These are phyloP conservation scores for Ceratina japonica DNA, from an alignment of 1,140 invertebrate genomes.

Conservation along the genomic window DNA sequence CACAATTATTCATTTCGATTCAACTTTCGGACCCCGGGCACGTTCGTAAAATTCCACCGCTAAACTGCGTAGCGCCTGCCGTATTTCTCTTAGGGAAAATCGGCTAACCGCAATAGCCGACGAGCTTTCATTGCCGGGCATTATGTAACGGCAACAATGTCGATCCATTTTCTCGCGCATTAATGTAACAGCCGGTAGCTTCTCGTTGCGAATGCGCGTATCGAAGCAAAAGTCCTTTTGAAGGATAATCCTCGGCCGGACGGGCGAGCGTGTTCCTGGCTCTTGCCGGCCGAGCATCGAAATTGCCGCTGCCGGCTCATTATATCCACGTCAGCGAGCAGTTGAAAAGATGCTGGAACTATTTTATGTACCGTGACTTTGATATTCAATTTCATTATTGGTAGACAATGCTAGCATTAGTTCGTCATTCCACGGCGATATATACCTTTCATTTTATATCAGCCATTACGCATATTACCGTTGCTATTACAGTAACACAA, in stretches of 20 bases:
- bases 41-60: background rate
- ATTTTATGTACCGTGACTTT: no score
- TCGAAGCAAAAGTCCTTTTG: background rate
- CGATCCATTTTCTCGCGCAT: background rate
- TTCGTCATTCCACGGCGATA: no score
- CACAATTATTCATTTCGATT: no score
- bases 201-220: background rate
- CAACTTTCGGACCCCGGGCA: background rate
- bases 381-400: no score
- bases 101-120: background rate
- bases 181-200: background rate
- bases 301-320: constrained; percentile 65
- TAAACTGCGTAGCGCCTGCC: background rate
- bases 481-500: no score
- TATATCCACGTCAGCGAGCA: constrained; percentile 62
- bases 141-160: background rate
- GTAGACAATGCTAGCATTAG: no score
- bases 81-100: background rate
- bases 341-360: no score
- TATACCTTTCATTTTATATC: no score
- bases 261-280: constrained; percentile 35
- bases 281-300: constrained; percentile 45
- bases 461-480: no score
- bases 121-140: background rate
- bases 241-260: constrained; percentile 35